Evolutionary conservation across 2,797 vertebrate species (phyloP).

Genomic region (Miichthys miiuy): DNA sequence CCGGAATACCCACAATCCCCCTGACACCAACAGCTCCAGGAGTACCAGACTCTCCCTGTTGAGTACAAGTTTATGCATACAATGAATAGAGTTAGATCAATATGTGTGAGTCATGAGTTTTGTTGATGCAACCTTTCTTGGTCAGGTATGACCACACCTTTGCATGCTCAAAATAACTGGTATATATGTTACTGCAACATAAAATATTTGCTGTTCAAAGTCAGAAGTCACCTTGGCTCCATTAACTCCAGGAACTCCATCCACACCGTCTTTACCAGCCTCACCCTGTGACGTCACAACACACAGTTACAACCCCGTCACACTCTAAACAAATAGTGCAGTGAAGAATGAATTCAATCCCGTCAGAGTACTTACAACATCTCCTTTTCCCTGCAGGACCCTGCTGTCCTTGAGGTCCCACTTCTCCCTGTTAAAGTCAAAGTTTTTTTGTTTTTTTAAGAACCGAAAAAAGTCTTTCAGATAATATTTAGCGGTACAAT

Average conservation of each 20-base stretch:
- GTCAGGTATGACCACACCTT: too few species aligned
- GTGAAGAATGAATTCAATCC: not conserved
- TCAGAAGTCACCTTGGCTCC: slow-evolving; percentile 81
- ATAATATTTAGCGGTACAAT: not conserved
- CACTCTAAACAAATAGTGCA: not conserved
- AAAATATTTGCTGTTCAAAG: not conserved
- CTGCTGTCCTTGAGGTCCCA: slow-evolving; percentile 77
- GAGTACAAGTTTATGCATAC: slow-evolving; percentile 19
- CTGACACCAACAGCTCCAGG: slow-evolving; percentile 80
- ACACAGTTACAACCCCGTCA: slow-evolving; percentile 24
- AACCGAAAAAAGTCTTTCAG: not conserved
- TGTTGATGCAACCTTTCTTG: too few species aligned
- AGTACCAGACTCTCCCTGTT: slow-evolving; percentile 84
- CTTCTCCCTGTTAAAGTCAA: slow-evolving; percentile 76
- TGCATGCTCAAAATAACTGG: too few species aligned
- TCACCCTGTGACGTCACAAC: slow-evolving; percentile 74
- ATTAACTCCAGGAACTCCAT: slow-evolving; percentile 79
- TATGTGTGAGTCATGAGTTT: not conserved
- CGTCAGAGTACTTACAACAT: slow-evolving; percentile 76
- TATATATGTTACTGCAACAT: too few species aligned
- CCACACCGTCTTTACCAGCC: slow-evolving; percentile 76
- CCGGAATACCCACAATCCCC: slow-evolving; percentile 87
- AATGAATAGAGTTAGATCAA: not conserved
- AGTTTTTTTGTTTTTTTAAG: not conserved
- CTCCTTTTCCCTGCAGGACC: slow-evolving; percentile 81